These are phyloP conservation scores for Euproctis similis DNA, from an alignment of 2,888 invertebrate species.

Conservation along the genomic window DNA sequence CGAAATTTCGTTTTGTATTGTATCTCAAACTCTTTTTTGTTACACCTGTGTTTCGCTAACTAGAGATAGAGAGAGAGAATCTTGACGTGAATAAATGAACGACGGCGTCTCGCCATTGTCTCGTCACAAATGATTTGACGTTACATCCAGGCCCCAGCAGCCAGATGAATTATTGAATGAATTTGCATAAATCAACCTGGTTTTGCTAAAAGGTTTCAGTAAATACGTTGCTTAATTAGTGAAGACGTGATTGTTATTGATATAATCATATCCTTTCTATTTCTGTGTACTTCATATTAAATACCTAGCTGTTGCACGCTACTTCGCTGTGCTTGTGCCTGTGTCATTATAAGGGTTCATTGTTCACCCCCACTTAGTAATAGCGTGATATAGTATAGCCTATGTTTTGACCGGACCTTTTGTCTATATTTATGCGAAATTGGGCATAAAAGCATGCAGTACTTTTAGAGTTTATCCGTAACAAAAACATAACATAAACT, in stretches of 20 bases:
- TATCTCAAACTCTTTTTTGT: slow-evolving; percentile 41
- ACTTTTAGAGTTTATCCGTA: too few species aligned
- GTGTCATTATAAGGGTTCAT: too few species aligned
- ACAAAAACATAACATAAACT: too few species aligned
- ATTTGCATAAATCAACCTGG: slow-evolving; percentile 38
- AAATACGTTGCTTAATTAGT: slow-evolving; percentile 30
- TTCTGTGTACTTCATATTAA: slow-evolving; percentile 9
- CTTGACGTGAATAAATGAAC: slow-evolving; percentile 47
- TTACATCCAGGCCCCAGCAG: slow-evolving; percentile 21
- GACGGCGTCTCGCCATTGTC: slow-evolving; percentile 33
- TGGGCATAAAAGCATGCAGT: too few species aligned
- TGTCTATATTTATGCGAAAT: too few species aligned
- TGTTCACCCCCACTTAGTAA: too few species aligned
- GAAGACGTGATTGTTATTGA: slow-evolving; percentile 14
- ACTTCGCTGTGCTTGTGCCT: neutral
- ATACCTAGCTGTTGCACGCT: neutral
- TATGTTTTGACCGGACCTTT: too few species aligned
- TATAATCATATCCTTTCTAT: slow-evolving; percentile 12
- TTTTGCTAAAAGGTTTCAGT: slow-evolving; percentile 32
- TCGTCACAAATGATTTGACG: slow-evolving; percentile 28
- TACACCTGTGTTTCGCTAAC: slow-evolving; percentile 24
- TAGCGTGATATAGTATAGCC: too few species aligned
- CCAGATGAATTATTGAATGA: slow-evolving; percentile 31
- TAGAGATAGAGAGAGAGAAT: slow-evolving; percentile 28
- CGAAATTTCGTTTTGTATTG: slow-evolving; percentile 29